phyloP scores from a whole-genome alignment of 2,797 vertebrate genomes.

The Cyprinodon diabolis region DNA sequence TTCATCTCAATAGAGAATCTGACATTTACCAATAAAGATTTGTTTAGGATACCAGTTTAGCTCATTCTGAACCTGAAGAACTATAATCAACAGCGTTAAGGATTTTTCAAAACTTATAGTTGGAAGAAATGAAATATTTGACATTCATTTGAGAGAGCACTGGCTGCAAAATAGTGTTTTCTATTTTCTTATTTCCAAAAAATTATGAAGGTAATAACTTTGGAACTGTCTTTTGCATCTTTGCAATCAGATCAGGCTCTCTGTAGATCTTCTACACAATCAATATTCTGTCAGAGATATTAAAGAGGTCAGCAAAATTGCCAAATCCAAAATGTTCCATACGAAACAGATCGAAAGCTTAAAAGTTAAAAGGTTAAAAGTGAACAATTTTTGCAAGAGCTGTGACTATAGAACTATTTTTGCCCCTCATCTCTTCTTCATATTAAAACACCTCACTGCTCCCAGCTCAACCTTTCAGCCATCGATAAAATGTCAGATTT shows the following conservation, averaged over 20 bases:
- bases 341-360: background rate
- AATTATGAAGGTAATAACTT: background rate
- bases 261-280: background rate
- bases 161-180: background rate
- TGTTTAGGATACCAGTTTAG: background rate
- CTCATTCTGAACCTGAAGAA: background rate
- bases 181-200: background rate
- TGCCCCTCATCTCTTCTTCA: background rate
- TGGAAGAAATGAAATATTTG: background rate
- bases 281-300: background rate
- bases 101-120: background rate
- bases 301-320: background rate
- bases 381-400: background rate
- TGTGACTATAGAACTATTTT: background rate
- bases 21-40: background rate
- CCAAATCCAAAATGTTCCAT: background rate
- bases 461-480: background rate
- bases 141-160: background rate
- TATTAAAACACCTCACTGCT: background rate
- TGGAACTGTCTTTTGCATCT: background rate
- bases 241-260: background rate
- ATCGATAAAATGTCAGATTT: background rate
- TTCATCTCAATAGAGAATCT: slow-evolving; percentile 53
- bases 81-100: background rate
- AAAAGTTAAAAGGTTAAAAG: background rate